phyloP scores from a whole-genome alignment of 2,113 vertebrate species.

The Psittacus erithacus region DNA sequence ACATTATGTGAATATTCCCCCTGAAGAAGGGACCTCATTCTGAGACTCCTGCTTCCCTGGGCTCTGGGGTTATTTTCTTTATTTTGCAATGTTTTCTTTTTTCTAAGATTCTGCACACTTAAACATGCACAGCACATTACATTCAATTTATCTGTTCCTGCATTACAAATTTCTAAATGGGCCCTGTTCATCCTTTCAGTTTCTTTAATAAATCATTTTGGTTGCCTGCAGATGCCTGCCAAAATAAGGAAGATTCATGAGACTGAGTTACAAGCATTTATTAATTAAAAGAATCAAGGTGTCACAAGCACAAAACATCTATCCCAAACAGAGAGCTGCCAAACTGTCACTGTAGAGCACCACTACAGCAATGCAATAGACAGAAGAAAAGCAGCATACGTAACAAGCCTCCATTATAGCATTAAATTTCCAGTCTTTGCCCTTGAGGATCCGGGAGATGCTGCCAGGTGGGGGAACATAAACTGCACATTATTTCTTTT shows the following conservation, averaged over 20 bases:
- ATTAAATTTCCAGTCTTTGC: neutral
- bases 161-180: neutral
- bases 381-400: rapidly evolving
- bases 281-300: neutral
- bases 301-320: neutral
- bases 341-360: neutral
- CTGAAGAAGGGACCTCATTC: neutral
- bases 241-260: neutral
- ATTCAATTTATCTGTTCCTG: neutral
- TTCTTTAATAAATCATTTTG: neutral
- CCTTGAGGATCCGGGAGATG: neutral
- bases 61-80: neutral
- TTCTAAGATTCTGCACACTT: neutral
- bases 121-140: neutral
- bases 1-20: neutral
- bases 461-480: neutral
- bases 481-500: neutral
- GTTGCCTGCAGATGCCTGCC: neutral
- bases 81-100: neutral
- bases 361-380: neutral
- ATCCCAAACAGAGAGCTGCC: neutral
- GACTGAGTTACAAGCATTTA: neutral
- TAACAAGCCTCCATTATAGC: neutral
- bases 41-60: neutral
- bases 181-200: neutral